Conservation (phyloP, 2,888 invertebrate genomes). For the Ichneumoninae sp. region DNA sequence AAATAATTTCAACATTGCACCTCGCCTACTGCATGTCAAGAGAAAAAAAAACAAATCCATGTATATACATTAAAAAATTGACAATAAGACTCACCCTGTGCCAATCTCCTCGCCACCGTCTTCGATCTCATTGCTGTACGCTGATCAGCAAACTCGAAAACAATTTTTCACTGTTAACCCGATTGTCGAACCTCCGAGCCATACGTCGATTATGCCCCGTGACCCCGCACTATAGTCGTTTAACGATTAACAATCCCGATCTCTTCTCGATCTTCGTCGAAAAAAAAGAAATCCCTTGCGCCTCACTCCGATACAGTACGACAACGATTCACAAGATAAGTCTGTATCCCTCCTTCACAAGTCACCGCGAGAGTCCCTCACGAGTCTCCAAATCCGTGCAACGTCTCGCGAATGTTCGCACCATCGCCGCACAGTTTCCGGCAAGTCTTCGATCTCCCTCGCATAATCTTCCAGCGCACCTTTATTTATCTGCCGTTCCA, state of each 20-base stretch:
- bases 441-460: slow-evolving; percentile 72
- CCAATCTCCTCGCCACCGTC: slow-evolving; percentile 89
- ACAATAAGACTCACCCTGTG: slow-evolving; percentile 87
- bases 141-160: slow-evolving; percentile 74
- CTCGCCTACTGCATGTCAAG: background rate
- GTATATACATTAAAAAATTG: background rate
- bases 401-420: slow-evolving; percentile 5
- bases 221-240: slow-evolving; percentile 46
- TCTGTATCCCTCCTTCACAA: background rate
- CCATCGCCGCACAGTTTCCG: slow-evolving; percentile 18
- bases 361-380: slow-evolving; percentile 23
- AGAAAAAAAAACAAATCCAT: slow-evolving; percentile 9
- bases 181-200: slow-evolving; percentile 79
- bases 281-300: background rate
- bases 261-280: background rate
- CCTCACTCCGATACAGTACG: background rate
- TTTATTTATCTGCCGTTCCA: background rate
- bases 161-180: slow-evolving; percentile 79
- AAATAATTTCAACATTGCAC: background rate
- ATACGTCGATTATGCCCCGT: slow-evolving; percentile 73
- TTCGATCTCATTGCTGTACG: slow-evolving; percentile 88
- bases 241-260: background rate
- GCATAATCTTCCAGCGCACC: slow-evolving; percentile 57
- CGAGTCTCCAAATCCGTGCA: background rate
- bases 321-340: background rate